Evolutionary conservation across 2,113 vertebrate species (phyloP).

Genomic region (Isurus oxyrinchus): DNA sequence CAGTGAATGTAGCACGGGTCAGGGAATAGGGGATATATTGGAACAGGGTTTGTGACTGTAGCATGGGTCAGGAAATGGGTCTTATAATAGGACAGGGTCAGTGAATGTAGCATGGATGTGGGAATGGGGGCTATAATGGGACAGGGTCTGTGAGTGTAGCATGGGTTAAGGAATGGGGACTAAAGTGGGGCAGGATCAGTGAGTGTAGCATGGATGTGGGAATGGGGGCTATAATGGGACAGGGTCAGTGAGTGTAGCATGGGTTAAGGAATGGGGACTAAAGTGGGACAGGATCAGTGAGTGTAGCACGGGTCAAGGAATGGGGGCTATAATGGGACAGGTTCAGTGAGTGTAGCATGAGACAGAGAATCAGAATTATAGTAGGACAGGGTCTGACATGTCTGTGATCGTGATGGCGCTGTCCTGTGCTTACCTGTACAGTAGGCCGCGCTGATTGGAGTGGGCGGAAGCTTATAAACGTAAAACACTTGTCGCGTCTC

Average conservation of each 20-base stretch:
- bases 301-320: no score
- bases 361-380: no score
- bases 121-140: not conserved
- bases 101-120: not conserved
- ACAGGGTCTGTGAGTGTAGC: no score
- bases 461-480: not conserved
- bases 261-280: no score
- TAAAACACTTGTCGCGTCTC: not conserved
- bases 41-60: not conserved
- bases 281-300: no score
- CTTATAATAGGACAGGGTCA: no score
- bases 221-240: not conserved
- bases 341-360: not conserved
- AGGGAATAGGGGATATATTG: not conserved
- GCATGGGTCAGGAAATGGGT: not conserved
- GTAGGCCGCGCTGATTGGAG: not conserved
- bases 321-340: not conserved
- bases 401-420: not conserved
- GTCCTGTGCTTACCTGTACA: not conserved
- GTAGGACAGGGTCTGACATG: no score
- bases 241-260: no score
- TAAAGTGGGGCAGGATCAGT: not conserved
- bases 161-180: not conserved
- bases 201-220: no score
- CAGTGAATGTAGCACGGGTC: not conserved